phyloP scores from a whole-genome alignment of 2,888 invertebrate species.

The Nipponacmea schrenckii region DNA sequence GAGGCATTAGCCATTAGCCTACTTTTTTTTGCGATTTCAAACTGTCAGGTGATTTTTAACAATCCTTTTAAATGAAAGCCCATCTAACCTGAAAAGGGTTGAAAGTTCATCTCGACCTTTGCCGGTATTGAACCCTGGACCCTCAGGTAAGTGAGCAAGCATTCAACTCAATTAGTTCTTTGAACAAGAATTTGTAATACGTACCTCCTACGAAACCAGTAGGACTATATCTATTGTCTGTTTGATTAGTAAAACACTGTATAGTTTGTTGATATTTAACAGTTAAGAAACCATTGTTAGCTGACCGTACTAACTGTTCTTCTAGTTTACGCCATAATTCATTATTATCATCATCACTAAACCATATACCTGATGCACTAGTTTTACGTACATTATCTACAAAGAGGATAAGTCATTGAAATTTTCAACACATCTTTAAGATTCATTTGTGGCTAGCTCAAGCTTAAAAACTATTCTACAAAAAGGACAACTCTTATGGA shows the following conservation, averaged over 20 bases:
- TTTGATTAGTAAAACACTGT: constrained; percentile 75
- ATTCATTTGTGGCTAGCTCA: too few relatives aligned
- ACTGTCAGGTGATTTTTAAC: too few relatives aligned
- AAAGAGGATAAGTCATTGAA: neutral
- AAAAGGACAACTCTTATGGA: too few relatives aligned
- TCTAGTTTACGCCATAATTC: constrained; percentile 56
- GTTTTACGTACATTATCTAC: constrained; percentile 23
- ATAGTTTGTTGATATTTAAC: constrained; percentile 83
- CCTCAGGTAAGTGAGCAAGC: too few relatives aligned
- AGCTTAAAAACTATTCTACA: too few relatives aligned
- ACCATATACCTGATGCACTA: constrained; percentile 50
- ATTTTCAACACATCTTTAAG: neutral
- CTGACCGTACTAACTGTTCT: constrained; percentile 50
- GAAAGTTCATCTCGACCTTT: too few relatives aligned
- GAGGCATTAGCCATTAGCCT: too few relatives aligned
- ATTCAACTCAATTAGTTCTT: too few relatives aligned
- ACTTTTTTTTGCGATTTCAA: too few relatives aligned
- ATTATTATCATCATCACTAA: constrained; percentile 41
- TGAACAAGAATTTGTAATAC: constrained; percentile 13
- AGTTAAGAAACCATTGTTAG: constrained; percentile 70
- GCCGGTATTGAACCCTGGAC: too few relatives aligned
- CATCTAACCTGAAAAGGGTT: too few relatives aligned
- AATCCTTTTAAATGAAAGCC: too few relatives aligned
- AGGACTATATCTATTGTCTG: constrained; percentile 74
- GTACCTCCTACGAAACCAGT: constrained; percentile 79